Base-by-base conservation (phyloP, 2,113 vertebrate genomes). In the Phylloscopus trochiloides region DNA sequence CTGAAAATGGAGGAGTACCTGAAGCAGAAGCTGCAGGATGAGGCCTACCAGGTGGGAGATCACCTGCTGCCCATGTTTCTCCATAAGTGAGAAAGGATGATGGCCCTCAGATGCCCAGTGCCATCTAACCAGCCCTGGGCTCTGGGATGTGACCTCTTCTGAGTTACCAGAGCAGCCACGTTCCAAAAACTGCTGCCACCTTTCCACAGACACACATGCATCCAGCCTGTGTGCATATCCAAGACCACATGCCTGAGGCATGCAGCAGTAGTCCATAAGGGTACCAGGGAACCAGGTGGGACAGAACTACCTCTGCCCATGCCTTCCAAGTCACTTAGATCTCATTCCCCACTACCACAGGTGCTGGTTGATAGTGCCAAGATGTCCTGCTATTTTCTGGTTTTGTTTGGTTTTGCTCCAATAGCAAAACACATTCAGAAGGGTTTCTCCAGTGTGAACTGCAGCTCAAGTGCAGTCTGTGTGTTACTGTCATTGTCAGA, bases 1-100 rank as follows among this genome's bases (percentile, higher is more conserved):
- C 98, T 99, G 91, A 98, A 98, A 76, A 98, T 99, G 97, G 99
- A 99, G 62, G 99, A 99, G 58, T 98, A 99, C 70, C 98, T 99
- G 95, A 99, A 98, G 96, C 99, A 98, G 97, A 98, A 98, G 94
- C 98, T 98, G 86, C 98, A 98, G 82, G 99, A 99, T 68, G 99
- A 99, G 93, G 97, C 98, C 3, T 99, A 98, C 95, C 98, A 99
- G 99, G 99, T 99, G 97, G 12, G 94, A 83, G 17, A 24, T 70
- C 40, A 59, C 9, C 24, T 36, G 14, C 54, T n/a, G 54, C 28
- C 50, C 11, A 3, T 62, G 31, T 70, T 14, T 38, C 16, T 62
- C 75, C 62, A 20, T 61, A 6, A 43, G 50, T 68, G 58, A 85
- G 83, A 87, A 92, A 88, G 11, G 8, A 7, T 24, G 36, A 52